These are phyloP conservation scores for Melierax canorus DNA, from an alignment of 2,113 vertebrate species.

Conservation along the genomic window DNA sequence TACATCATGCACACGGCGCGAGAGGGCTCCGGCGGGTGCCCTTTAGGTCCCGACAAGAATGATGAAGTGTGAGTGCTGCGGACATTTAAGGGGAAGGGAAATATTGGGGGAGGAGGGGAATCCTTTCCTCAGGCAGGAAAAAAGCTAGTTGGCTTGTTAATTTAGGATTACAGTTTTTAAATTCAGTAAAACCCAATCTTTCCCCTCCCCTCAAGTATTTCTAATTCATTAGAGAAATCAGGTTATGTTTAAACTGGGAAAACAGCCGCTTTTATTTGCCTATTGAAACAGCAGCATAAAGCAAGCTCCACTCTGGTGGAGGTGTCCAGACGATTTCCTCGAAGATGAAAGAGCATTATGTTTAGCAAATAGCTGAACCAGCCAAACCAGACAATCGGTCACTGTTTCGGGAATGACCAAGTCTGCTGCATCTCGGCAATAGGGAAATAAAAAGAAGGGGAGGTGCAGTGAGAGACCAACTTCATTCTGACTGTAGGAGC, in stretches of 20 bases:
- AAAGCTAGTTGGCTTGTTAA: neutral
- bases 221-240: conserved; percentile 21
- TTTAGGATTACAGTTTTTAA: neutral
- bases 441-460: neutral
- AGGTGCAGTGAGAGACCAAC: neutral
- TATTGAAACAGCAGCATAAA: conserved; percentile 53
- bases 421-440: neutral
- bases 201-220: neutral
- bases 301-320: conserved; percentile 28
- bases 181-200: neutral
- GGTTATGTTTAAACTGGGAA: conserved; percentile 34
- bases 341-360: conserved; percentile 63
- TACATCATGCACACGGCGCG: neutral
- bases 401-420: neutral
- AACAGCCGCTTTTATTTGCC: conserved; percentile 39
- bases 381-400: conserved; percentile 62
- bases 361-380: conserved; percentile 57
- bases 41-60: neutral
- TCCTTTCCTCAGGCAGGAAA: neutral
- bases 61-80: neutral
- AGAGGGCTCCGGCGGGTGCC: neutral
- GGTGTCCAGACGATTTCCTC: conserved; percentile 61
- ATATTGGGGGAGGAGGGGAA: neutral
- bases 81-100: neutral
- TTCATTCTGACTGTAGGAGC: neutral